Evolutionary conservation across 2,888 invertebrate species (phyloP).

Genomic region (Cephus pygmeus): DNA sequence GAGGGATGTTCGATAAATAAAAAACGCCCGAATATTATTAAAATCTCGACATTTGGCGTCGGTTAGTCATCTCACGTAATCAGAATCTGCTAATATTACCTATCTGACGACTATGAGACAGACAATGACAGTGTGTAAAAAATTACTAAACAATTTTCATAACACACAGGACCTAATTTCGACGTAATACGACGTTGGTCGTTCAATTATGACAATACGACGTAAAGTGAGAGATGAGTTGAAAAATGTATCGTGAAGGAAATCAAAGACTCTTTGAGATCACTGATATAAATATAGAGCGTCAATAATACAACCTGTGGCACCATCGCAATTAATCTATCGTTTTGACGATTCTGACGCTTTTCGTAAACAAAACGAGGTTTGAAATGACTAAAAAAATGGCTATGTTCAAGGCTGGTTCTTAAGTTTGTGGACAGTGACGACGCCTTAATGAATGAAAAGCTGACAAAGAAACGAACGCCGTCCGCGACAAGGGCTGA

Average conservation of each 20-base stretch:
- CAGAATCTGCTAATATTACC: neutral
- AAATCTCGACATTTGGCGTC: neutral
- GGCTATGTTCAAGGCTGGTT: neutral
- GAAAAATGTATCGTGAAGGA: neutral
- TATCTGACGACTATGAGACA: neutral
- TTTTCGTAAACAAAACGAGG: neutral
- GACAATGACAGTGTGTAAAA: too few species aligned
- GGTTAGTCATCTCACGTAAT: neutral
- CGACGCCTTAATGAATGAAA: constrained; percentile 19
- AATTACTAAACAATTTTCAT: too few species aligned
- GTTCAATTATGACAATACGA: neutral
- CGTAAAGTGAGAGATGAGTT: neutral
- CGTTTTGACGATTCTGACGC: neutral
- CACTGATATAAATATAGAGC: neutral
- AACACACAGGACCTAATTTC: too few species aligned
- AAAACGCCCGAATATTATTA: neutral
- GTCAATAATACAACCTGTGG: neutral
- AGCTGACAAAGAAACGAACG: constrained; percentile 20
- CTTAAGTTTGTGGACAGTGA: neutral
- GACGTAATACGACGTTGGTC: too few species aligned
- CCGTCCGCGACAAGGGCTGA: neutral
- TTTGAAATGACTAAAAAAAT: neutral
- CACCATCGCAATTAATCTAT: neutral
- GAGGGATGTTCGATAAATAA: neutral
- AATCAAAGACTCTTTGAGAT: neutral